Conservation (phyloP, 2,888 invertebrate genomes). For the Parelbella ahira region DNA sequence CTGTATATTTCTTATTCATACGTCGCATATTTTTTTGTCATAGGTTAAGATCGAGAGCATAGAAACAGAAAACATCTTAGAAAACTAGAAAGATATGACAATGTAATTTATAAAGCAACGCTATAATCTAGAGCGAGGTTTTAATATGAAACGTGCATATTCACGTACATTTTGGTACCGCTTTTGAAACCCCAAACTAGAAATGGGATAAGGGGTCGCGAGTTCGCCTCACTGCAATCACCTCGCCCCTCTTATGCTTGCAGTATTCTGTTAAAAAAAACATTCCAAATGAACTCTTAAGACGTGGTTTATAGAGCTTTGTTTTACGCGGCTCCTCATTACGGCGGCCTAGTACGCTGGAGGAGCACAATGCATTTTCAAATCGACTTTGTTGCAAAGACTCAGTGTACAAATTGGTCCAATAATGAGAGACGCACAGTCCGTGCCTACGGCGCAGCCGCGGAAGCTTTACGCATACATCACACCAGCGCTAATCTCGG, state of each 20-base stretch:
- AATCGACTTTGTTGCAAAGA: conserved; percentile 56
- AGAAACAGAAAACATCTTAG: too few relatives aligned
- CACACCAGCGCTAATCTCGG: conserved; percentile 70
- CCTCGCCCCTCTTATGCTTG: conserved; percentile 53
- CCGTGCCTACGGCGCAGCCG: conserved; percentile 65
- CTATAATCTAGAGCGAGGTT: too few relatives aligned
- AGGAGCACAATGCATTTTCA: conserved; percentile 45
- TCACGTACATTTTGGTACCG: conserved; percentile 30
- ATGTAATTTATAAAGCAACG: too few relatives aligned
- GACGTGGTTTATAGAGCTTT: conserved; percentile 32
- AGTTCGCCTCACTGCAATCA: conserved; percentile 69
- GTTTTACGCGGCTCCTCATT: conserved; percentile 30
- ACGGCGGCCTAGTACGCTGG: conserved; percentile 41
- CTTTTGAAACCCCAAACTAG: conserved; percentile 43
- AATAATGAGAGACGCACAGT: conserved; percentile 43
- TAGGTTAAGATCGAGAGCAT: too few relatives aligned
- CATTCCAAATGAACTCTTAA: conserved; percentile 31
- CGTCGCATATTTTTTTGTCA: too few relatives aligned
- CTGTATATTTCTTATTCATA: too few relatives aligned
- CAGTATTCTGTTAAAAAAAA: conserved; percentile 40
- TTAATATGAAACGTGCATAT: conserved; percentile 2
- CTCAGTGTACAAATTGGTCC: conserved; percentile 58
- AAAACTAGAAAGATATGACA: too few relatives aligned
- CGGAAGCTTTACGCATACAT: conserved; percentile 62
- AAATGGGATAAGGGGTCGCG: conserved; percentile 45